Evolutionary conservation across 2,113 vertebrate species (phyloP).

Genomic region (Larimichthys polyactis): DNA sequence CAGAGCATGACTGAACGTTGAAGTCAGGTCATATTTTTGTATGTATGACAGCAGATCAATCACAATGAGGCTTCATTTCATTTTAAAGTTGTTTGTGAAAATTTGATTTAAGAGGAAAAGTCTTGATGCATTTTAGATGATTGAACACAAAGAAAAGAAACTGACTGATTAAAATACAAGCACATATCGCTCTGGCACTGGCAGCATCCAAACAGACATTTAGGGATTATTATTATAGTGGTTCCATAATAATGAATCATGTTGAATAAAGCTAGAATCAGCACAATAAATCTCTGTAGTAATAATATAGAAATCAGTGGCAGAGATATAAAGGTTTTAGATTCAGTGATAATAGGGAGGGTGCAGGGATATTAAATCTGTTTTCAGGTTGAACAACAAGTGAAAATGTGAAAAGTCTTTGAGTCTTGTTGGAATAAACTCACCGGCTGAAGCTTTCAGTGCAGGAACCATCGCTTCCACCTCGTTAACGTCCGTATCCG

Average conservation of each 20-base stretch:
- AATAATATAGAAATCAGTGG: background rate
- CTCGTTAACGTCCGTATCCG: conserved; percentile 29
- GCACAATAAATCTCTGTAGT: background rate
- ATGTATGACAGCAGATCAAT: background rate
- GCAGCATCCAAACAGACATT: background rate
- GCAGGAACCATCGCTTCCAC: conserved; percentile 37
- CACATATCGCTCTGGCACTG: background rate
- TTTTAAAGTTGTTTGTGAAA: background rate
- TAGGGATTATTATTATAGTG: background rate
- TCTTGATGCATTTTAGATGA: background rate
- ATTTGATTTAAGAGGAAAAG: background rate
- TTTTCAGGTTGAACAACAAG: background rate
- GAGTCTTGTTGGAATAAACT: conserved; percentile 26
- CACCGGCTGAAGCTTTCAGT: conserved; percentile 57
- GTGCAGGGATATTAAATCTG: background rate
- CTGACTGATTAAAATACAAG: background rate
- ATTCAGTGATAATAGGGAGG: no score
- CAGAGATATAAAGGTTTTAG: background rate
- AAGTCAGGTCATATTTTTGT: background rate
- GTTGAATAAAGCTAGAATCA: background rate
- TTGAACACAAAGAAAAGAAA: background rate
- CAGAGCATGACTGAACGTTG: background rate
- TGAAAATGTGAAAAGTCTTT: conserved; percentile 9
- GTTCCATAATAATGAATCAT: background rate
- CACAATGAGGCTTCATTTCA: background rate